phyloP scores from a whole-genome alignment of 2,888 invertebrate species.

The Aphodius granarius region DNA sequence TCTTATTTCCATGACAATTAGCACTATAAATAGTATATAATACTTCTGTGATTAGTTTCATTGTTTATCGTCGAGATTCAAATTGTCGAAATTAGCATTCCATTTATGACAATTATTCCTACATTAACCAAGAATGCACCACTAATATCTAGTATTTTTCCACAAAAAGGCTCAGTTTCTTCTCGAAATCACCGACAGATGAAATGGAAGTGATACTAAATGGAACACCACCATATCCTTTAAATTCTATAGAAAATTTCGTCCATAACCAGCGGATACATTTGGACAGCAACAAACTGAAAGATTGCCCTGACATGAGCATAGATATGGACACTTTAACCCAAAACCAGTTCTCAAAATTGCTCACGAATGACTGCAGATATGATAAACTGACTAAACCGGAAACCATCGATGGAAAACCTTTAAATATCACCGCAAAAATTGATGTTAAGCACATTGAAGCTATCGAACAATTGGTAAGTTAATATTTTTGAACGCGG shows the following conservation, averaged over 20 bases:
- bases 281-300: background rate
- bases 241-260: background rate
- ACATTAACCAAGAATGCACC: background rate
- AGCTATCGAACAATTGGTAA: constrained; percentile 75
- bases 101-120: background rate
- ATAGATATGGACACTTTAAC: constrained; percentile 59
- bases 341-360: constrained; percentile 72
- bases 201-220: background rate
- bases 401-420: constrained; percentile 58
- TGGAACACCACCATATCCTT: background rate
- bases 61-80: background rate
- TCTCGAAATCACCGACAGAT: background rate
- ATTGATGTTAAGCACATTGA: constrained; percentile 84
- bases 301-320: constrained; percentile 15
- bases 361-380: constrained; percentile 72
- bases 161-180: constrained; percentile 7
- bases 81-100: background rate
- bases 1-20: background rate
- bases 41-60: background rate
- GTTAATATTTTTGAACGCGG: background rate
- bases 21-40: background rate
- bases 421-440: constrained; percentile 71
- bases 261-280: background rate
- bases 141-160: background rate
- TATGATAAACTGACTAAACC: constrained; percentile 77